Evolutionary conservation across 2,888 invertebrate genomes (phyloP).

Genomic region (Alcis repandata): DNA sequence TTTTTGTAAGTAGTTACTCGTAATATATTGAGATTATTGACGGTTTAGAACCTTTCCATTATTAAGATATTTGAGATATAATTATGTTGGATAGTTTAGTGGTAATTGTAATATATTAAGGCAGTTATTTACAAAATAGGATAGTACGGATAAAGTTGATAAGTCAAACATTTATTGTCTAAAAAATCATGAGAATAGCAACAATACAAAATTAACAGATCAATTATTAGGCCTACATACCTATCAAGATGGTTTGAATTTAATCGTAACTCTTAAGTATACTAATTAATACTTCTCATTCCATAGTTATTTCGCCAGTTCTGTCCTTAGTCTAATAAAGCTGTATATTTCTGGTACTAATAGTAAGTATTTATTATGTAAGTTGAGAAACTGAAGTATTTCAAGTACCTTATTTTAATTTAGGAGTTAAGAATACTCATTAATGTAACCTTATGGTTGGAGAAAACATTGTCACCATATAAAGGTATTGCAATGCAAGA

Average conservation of each 20-base stretch:
- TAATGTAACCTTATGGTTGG: slow-evolving; percentile 17
- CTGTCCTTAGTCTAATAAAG: neutral
- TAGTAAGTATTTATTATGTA: slow-evolving; percentile 12
- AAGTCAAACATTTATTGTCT: too few species aligned
- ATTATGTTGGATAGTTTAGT: slow-evolving; percentile 11
- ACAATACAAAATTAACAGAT: too few species aligned
- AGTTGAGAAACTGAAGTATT: slow-evolving; percentile 28
- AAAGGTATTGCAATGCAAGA: neutral
- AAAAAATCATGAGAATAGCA: too few species aligned
- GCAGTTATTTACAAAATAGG: slow-evolving; percentile 3
- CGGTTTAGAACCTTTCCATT: slow-evolving; percentile 31
- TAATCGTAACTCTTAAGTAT: too few species aligned
- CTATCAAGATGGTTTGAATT: too few species aligned
- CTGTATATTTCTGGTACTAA: slow-evolving; percentile 14
- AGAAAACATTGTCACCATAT: neutral
- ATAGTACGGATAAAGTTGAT: neutral
- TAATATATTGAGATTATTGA: slow-evolving; percentile 29
- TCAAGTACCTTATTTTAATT: slow-evolving; percentile 22
- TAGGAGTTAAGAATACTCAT: slow-evolving; percentile 28
- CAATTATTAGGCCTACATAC: too few species aligned
- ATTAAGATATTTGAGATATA: slow-evolving; percentile 20
- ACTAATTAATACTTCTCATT: too few species aligned
- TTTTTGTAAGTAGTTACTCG: slow-evolving; percentile 15
- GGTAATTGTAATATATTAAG: slow-evolving; percentile 2
- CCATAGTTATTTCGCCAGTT: neutral